Evolutionary conservation across 2,888 invertebrate genomes (phyloP).

Genomic region (Conchocele bisecta): DNA sequence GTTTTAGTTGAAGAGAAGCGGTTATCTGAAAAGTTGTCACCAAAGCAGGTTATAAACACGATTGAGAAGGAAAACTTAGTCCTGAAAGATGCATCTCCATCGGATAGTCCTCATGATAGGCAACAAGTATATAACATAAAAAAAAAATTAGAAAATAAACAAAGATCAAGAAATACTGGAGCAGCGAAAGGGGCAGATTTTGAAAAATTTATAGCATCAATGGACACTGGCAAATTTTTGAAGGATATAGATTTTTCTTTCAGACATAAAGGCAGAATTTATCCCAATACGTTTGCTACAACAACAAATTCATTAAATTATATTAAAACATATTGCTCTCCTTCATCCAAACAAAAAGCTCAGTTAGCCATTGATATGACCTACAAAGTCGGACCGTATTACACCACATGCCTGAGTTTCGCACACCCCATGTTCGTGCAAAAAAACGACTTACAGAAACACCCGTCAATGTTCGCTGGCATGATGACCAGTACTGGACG

Average conservation of each 20-base stretch:
- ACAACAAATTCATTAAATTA: conserved; percentile 14
- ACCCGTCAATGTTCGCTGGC: conserved; percentile 28
- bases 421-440: conserved; percentile 27
- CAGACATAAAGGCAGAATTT: conserved; percentile 21
- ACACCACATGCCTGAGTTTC: conserved; percentile 31
- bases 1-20: conserved; percentile 15
- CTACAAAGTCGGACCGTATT: conserved; percentile 33
- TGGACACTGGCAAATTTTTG: conserved; percentile 22
- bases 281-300: conserved; percentile 30
- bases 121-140: conserved; percentile 18
- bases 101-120: conserved; percentile 12
- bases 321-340: conserved; percentile 27
- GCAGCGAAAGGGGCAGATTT: conserved; percentile 13
- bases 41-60: conserved; percentile 13
- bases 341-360: conserved; percentile 4
- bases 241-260: conserved; percentile 32
- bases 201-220: conserved; percentile 10
- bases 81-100: conserved; percentile 2
- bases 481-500: conserved; percentile 32
- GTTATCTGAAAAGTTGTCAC: conserved; percentile 7
- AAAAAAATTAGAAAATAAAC: not conserved
- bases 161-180: conserved; percentile 19
- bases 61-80: conserved; percentile 6
- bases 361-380: conserved; percentile 34
- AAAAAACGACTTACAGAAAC: conserved; percentile 11